Percentiles rank a stretch among this genome's conserved stretches.
Evolutionary conservation across 92 coral and sea anemone genomes (phyloP).

Genomic region (Parazoanthus darwini): DNA sequence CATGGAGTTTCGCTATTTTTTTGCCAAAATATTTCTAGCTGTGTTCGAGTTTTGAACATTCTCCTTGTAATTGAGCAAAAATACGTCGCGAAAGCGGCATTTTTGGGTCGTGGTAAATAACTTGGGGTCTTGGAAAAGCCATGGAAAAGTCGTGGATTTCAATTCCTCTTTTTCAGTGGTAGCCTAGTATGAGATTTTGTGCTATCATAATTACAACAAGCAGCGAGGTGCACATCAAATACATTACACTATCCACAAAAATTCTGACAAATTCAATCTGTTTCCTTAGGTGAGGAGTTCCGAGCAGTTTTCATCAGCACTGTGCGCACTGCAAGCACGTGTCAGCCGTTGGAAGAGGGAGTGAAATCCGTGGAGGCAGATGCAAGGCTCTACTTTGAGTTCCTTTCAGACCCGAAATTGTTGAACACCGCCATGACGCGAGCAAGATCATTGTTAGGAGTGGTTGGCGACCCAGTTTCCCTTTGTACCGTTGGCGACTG

Average conservation of each 20-base stretch:
- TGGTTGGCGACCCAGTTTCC: slow-evolving; percentile 92
- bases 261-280: neutral
- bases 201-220: neutral
- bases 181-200: neutral
- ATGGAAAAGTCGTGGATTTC: no score
- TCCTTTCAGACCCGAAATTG: slow-evolving; percentile 79
- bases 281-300: slow-evolving; percentile 74
- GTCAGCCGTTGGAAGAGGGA: slow-evolving; percentile 53
- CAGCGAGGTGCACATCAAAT: no score
- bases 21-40: no score
- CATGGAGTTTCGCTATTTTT: no score
- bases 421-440: slow-evolving; percentile 92
- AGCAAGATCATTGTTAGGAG: slow-evolving; percentile 85
- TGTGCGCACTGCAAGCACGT: slow-evolving; percentile 80
- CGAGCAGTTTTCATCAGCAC: slow-evolving; percentile 88
- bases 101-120: no score
- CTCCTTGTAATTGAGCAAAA: no score
- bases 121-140: no score
- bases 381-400: slow-evolving; percentile 63
- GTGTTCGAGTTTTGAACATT: no score
- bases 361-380: slow-evolving; percentile 30
- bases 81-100: no score
- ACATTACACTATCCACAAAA: neutral
- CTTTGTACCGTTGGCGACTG: slow-evolving; percentile 90
- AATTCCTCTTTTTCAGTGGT: no score